These are phyloP conservation scores for Neodon shergylaensis DNA, from an alignment of 2,113 vertebrate genomes.

Conservation along the genomic window DNA sequence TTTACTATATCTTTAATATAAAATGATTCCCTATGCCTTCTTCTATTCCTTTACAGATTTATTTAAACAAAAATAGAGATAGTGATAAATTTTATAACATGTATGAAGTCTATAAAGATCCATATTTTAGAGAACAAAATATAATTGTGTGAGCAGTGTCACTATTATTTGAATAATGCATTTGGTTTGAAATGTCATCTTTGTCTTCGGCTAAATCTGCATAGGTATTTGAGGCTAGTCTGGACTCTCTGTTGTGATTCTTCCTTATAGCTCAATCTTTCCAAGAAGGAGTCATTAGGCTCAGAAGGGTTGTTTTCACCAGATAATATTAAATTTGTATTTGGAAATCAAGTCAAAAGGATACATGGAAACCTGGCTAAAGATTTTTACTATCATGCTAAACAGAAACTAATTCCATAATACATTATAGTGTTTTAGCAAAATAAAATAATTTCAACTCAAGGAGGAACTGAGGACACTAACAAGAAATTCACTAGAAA, in stretches of 20 bases:
- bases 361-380: constrained; percentile 28
- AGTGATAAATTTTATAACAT: background rate
- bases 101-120: constrained; percentile 34
- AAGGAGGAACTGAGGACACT: constrained; percentile 4
- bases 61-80: constrained; percentile 15
- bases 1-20: background rate
- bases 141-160: constrained; percentile 12
- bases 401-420: background rate
- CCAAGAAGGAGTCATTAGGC: background rate
- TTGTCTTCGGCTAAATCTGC: constrained; percentile 52
- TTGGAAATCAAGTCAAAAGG: constrained; percentile 41
- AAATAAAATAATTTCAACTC: background rate
- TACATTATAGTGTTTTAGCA: background rate
- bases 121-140: constrained; percentile 6
- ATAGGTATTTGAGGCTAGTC: background rate
- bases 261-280: constrained; percentile 34
- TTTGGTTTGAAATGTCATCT: constrained; percentile 60
- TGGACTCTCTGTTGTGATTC: constrained; percentile 45
- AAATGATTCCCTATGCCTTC: constrained; percentile 23
- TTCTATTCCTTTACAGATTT: constrained; percentile 2
- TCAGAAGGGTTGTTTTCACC: constrained; percentile 5
- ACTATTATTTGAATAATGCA: constrained; percentile 17
- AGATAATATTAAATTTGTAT: background rate
- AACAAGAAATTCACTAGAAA: constrained; percentile 7
- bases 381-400: background rate